phyloP scores from a whole-genome alignment of 92 coral and sea anemone species.

The Zoanthus gigantus region DNA sequence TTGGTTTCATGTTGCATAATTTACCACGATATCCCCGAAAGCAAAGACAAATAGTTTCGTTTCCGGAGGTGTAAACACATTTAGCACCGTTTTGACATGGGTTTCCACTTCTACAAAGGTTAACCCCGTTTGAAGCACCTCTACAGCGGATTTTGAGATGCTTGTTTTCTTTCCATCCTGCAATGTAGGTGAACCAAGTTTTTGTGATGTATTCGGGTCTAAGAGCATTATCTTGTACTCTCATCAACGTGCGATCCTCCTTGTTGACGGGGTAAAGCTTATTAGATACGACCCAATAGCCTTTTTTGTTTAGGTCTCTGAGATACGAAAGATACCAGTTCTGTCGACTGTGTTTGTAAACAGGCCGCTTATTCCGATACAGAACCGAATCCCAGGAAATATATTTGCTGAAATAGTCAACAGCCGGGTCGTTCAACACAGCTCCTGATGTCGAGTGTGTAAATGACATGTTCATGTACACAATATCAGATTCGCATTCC shows the following conservation, averaged over 20 bases:
- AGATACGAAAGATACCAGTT: constrained; percentile 68
- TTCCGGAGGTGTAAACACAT: constrained; percentile 78
- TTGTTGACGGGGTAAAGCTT: constrained; percentile 1
- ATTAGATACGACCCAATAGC: constrained; percentile 69
- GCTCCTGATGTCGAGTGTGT: constrained; percentile 33
- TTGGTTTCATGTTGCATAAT: constrained; percentile 47
- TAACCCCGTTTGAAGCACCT: constrained; percentile 60
- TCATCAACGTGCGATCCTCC: constrained; percentile 22
- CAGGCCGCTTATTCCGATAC: constrained; percentile 70
- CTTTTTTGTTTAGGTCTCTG: background rate
- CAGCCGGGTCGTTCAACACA: constrained; percentile 50
- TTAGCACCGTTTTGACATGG: constrained; percentile 64
- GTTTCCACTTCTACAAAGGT: constrained; percentile 47
- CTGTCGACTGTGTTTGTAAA: constrained; percentile 64
- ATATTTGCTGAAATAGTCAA: constrained; percentile 65
- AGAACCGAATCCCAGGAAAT: constrained; percentile 19
- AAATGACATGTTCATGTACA: constrained; percentile 66
- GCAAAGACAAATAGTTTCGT: constrained; percentile 82
- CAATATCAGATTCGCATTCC: constrained; percentile 78
- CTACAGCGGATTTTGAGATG: constrained; percentile 62
- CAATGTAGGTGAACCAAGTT: constrained; percentile 61
- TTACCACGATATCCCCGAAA: constrained; percentile 58
- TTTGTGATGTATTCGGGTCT: constrained; percentile 82
- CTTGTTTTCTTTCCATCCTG: constrained; percentile 58
- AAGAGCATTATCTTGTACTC: constrained; percentile 68